A percentile compares a stretch with the other conserved stretches of the same genome.
Evolutionary conservation across 2,888 invertebrate genomes (phyloP).

Genomic region (Vanessa cardui): DNA sequence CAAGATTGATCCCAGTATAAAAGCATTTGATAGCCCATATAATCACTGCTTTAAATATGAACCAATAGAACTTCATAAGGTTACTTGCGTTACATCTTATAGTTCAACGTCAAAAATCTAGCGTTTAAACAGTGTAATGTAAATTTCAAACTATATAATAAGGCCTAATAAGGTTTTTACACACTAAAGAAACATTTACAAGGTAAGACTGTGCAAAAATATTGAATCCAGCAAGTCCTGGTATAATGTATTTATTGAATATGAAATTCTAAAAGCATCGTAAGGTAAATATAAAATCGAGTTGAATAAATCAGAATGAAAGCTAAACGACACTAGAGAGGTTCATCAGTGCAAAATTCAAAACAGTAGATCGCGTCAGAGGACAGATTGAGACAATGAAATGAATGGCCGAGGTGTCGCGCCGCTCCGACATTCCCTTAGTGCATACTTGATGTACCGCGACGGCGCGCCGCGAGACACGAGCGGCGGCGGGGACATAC

Average conservation of each 20-base stretch:
- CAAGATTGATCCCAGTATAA: too few relatives aligned
- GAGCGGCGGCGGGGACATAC: constrained; percentile 18
- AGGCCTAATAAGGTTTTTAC: too few relatives aligned
- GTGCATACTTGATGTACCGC: constrained; percentile 79
- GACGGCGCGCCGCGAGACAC: constrained; percentile 44
- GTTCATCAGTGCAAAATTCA: constrained; percentile 50
- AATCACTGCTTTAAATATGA: too few relatives aligned
- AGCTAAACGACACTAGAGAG: constrained; percentile 36
- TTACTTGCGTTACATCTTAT: too few relatives aligned
- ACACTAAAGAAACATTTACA: too few relatives aligned
- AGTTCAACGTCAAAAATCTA: too few relatives aligned
- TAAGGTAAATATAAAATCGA: constrained; percentile 9
- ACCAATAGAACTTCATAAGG: too few relatives aligned
- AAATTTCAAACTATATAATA: too few relatives aligned
- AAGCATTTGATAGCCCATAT: too few relatives aligned
- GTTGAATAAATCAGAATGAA: constrained; percentile 27
- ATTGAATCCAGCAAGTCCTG: too few relatives aligned
- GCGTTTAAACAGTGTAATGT: too few relatives aligned
- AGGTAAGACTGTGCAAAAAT: too few relatives aligned
- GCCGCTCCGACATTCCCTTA: constrained; percentile 74
- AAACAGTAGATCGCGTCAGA: constrained; percentile 46
- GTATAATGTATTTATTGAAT: background rate
- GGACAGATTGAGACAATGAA: constrained; percentile 73
- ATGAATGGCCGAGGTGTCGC: constrained; percentile 77
- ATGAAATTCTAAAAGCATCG: background rate